phyloP scores from a whole-genome alignment of 2,888 invertebrate species.

The Epicampocera succincta region DNA sequence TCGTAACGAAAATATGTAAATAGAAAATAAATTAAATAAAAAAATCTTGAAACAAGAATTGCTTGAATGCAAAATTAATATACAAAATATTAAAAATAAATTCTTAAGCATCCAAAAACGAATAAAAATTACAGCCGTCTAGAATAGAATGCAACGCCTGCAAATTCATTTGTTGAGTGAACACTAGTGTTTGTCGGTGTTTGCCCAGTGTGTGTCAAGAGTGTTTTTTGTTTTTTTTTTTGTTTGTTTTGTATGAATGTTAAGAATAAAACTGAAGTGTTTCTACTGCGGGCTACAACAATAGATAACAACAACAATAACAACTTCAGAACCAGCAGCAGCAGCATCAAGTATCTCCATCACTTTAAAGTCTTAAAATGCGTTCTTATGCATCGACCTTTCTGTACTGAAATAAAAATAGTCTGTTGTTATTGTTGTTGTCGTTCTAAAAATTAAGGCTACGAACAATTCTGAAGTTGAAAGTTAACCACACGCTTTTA shows the following conservation, averaged over 20 bases:
- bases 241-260: not conserved
- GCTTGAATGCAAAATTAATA: not conserved
- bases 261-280: conserved; percentile 37
- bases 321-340: conserved; percentile 15
- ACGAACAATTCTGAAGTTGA: conserved; percentile 7
- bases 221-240: not conserved
- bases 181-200: not conserved
- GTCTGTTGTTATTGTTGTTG: conserved; percentile 19
- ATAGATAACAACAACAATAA: too few relatives aligned
- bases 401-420: conserved; percentile 44
- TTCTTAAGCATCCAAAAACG: not conserved
- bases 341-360: conserved; percentile 39
- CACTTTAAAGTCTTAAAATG: conserved; percentile 31
- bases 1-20: conserved; percentile 14
- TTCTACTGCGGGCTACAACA: conserved; percentile 39
- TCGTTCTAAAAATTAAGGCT: conserved; percentile 4
- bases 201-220: conserved; percentile 2
- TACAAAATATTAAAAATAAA: conserved; percentile 8
- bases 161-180: conserved; percentile 44
- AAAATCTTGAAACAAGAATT: not conserved
- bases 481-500: not conserved
- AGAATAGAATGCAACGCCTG: conserved; percentile 11
- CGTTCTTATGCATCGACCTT: conserved; percentile 40
- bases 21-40: conserved; percentile 20
- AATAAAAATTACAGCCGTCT: not conserved